These are phyloP conservation scores for Panzeria rudis DNA, from an alignment of 2,888 invertebrate species.

Conservation along the genomic window DNA sequence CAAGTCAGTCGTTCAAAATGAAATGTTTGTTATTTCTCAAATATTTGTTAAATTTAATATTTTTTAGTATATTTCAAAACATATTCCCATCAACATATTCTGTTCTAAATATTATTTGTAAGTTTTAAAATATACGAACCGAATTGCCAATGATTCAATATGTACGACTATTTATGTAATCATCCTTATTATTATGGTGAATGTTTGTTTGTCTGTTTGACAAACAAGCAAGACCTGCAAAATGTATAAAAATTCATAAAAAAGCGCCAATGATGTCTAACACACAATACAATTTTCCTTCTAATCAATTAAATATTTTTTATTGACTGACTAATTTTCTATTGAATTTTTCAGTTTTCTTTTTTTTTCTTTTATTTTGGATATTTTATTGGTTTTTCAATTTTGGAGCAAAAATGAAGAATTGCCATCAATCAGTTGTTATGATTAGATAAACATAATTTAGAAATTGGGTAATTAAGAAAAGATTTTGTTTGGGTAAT, in stretches of 20 bases:
- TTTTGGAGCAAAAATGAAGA: not conserved
- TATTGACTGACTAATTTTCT: not conserved
- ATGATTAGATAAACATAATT: not conserved
- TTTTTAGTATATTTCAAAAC: not conserved
- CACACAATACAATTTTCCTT: conserved; percentile 28
- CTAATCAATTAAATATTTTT: not conserved
- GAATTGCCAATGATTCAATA: conserved; percentile 61
- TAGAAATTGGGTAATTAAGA: conserved; percentile 1
- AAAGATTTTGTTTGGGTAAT: conserved; percentile 25
- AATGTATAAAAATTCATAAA: conserved; percentile 65
- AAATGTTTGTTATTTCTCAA: conserved; percentile 29
- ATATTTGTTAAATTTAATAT: not conserved
- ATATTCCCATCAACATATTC: conserved; percentile 15
- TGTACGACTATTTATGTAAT: conserved; percentile 14
- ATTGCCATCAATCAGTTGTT: not conserved
- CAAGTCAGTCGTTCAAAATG: conserved; percentile 52
- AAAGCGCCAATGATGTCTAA: conserved; percentile 38
- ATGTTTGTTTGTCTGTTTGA: conserved; percentile 27
- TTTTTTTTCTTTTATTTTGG: not conserved
- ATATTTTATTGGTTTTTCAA: not conserved
- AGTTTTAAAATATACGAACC: conserved; percentile 67
- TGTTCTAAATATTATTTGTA: conserved; percentile 50
- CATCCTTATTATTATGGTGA: conserved; percentile 52
- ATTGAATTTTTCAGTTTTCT: not conserved
- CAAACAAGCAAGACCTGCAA: conserved; percentile 64